Percentiles rank a stretch among this genome's conserved stretches.
phyloP scores from a whole-genome alignment of 2,888 invertebrate species.

The Latheticus oryzae region DNA sequence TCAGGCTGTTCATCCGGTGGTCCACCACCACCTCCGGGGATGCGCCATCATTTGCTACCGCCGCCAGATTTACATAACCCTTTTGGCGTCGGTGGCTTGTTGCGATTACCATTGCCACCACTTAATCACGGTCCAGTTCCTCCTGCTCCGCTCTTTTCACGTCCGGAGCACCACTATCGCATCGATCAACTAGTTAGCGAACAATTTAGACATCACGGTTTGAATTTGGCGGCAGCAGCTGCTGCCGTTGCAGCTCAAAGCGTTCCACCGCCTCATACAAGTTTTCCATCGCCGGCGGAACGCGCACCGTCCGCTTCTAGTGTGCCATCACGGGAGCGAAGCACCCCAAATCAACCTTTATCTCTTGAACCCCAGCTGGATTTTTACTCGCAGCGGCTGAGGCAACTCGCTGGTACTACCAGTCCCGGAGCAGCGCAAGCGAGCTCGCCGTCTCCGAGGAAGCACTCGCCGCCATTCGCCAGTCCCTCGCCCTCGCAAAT shows the following conservation, averaged over 20 bases:
- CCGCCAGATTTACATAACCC: slow-evolving; percentile 82
- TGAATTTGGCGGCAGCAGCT: slow-evolving; percentile 81
- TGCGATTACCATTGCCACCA: slow-evolving; percentile 81
- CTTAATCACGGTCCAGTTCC: slow-evolving; percentile 78
- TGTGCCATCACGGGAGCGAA: slow-evolving; percentile 67
- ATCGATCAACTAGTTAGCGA: slow-evolving; percentile 88
- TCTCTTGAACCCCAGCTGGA: slow-evolving; percentile 92
- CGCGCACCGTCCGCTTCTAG: slow-evolving; percentile 69
- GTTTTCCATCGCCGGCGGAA: slow-evolving; percentile 72
- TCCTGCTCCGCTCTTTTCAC: slow-evolving; percentile 79
- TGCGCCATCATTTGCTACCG: slow-evolving; percentile 77
- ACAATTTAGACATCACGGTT: slow-evolving; percentile 83
- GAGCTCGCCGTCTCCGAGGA: slow-evolving; percentile 85
- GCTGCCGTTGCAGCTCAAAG: slow-evolving; percentile 73
- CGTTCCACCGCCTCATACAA: slow-evolving; percentile 73
- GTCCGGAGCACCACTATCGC: slow-evolving; percentile 83
- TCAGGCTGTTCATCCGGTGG: slow-evolving; percentile 68
- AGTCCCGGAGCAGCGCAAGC: slow-evolving; percentile 91
- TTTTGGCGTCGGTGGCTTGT: slow-evolving; percentile 78
- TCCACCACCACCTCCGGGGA: slow-evolving; percentile 71
- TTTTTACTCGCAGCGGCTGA: slow-evolving; percentile 99
- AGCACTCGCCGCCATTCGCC: slow-evolving; percentile 83
- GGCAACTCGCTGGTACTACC: slow-evolving; percentile 96
- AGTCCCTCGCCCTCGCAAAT: slow-evolving; percentile 82
- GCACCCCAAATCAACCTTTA: slow-evolving; percentile 73